Percentiles rank a stretch among this genome's conserved stretches.
phyloP scores from a whole-genome alignment of 2,888 invertebrate species.

The Ariolimax columbianus region DNA sequence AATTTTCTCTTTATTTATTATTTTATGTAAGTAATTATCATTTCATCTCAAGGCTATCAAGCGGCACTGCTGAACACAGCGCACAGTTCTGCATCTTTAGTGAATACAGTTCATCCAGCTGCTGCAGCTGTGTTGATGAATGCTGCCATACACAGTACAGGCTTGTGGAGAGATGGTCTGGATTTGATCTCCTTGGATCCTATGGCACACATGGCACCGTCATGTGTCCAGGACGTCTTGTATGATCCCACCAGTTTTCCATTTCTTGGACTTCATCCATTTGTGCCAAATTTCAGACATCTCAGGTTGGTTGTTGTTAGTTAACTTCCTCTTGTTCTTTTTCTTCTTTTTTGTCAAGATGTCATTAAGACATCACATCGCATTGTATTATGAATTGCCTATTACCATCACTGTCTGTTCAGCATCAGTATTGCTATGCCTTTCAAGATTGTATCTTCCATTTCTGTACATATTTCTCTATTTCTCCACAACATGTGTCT shows the following conservation, averaged over 20 bases:
- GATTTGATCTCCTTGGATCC: slow-evolving; percentile 52
- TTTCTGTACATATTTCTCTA: too few species aligned
- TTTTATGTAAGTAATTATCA: neutral
- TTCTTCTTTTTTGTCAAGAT: too few species aligned
- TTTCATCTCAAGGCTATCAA: slow-evolving; percentile 32
- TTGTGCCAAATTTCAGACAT: slow-evolving; percentile 60
- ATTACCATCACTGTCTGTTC: too few species aligned
- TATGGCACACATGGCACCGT: slow-evolving; percentile 52
- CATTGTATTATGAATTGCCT: too few species aligned
- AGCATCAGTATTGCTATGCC: too few species aligned
- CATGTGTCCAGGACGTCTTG: slow-evolving; percentile 57
- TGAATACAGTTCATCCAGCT: slow-evolving; percentile 45
- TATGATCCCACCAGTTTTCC: slow-evolving; percentile 61
- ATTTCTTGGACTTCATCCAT: slow-evolving; percentile 56
- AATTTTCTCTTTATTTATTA: neutral
- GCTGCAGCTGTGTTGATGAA: slow-evolving; percentile 55
- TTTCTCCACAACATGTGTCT: too few species aligned
- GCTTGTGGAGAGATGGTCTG: slow-evolving; percentile 26
- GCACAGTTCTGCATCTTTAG: slow-evolving; percentile 28
- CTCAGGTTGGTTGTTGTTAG: slow-evolving; percentile 57
- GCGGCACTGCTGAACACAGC: slow-evolving; percentile 35
- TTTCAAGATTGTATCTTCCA: too few species aligned
- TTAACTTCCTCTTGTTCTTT: too few species aligned
- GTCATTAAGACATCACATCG: too few species aligned
- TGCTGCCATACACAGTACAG: slow-evolving; percentile 54